Conservation (phyloP, 1,140 invertebrate species). For the Chelonus insularis region DNA sequence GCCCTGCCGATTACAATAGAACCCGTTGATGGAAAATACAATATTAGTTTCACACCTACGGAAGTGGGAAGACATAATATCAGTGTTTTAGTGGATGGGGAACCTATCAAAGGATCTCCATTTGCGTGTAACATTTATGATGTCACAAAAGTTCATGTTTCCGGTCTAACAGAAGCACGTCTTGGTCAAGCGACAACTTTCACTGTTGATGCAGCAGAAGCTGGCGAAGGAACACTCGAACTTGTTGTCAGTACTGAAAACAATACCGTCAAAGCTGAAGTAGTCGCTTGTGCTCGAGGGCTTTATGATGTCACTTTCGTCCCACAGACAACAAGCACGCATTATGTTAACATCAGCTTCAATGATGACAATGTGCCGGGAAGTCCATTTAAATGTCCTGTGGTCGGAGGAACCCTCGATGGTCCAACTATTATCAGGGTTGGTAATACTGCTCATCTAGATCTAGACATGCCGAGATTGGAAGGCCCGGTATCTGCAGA, state of each 20-base stretch:
- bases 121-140: conserved; percentile 93
- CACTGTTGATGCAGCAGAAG: conserved; percentile 92
- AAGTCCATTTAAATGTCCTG: conserved; percentile 80
- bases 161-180: conserved; percentile 54
- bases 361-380: conserved; percentile 91
- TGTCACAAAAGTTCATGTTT: conserved; percentile 69
- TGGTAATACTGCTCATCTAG: conserved; percentile 61
- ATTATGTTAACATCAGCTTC: conserved; percentile 95
- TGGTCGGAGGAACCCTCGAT: conserved; percentile 57
- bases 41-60: conserved; percentile 76
- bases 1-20: conserved; percentile 70
- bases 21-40: conserved; percentile 68
- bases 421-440: conserved; percentile 58
- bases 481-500: conserved; percentile 52
- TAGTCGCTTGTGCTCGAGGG: conserved; percentile 86
- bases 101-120: conserved; percentile 86
- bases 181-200: conserved; percentile 86
- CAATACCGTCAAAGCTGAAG: conserved; percentile 84
- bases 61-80: conserved; percentile 87
- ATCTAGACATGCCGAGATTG: conserved; percentile 57
- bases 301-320: conserved; percentile 97
- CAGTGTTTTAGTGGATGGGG: conserved; percentile 76
- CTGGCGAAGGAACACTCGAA: conserved; percentile 94
- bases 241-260: conserved; percentile 90
- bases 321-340: conserved; percentile 84